A percentile compares a stretch with the other conserved stretches of the same genome.
Conservation (phyloP, 2,888 invertebrate species). For the Neelides folsomi region DNA sequence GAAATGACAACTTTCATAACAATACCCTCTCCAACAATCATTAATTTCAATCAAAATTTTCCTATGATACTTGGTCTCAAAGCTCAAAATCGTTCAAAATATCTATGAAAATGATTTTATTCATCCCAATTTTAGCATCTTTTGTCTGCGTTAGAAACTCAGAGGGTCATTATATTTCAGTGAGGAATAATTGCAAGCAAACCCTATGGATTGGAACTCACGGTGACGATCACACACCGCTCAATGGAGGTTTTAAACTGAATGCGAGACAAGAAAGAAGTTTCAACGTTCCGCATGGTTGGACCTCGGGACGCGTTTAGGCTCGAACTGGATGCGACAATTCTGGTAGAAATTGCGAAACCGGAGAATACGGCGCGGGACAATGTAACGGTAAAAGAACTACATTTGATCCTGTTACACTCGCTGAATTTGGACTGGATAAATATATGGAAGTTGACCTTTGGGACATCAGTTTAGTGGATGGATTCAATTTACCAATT, state of each 20-base stretch:
- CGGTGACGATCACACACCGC: conserved; percentile 17
- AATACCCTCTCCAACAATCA: neutral
- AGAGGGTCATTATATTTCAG: conserved; percentile 7
- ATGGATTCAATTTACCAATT: conserved; percentile 41
- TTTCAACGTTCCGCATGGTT: conserved; percentile 23
- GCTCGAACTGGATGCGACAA: conserved; percentile 39
- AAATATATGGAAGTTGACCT: conserved; percentile 37
- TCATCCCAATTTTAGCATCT: too few species aligned
- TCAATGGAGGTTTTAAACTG: conserved; percentile 17
- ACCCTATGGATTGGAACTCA: conserved; percentile 22
- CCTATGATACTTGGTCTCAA: neutral
- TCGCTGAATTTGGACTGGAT: conserved; percentile 36
- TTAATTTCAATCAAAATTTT: neutral
- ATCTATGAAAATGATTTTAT: too few species aligned
- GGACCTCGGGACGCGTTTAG: conserved; percentile 40
- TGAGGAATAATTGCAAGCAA: conserved; percentile 18
- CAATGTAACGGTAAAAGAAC: conserved; percentile 40
- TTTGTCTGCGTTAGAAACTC: too few species aligned
- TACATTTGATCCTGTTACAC: conserved; percentile 40
- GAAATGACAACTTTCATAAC: neutral
- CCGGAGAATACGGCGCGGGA: conserved; percentile 41
- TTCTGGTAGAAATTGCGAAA: conserved; percentile 35
- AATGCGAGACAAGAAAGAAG: conserved; percentile 8
- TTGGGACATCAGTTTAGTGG: conserved; percentile 43
- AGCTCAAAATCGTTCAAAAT: neutral